Conservation (phyloP, 2,113 vertebrate species). For the Platichthys stellatus region DNA sequence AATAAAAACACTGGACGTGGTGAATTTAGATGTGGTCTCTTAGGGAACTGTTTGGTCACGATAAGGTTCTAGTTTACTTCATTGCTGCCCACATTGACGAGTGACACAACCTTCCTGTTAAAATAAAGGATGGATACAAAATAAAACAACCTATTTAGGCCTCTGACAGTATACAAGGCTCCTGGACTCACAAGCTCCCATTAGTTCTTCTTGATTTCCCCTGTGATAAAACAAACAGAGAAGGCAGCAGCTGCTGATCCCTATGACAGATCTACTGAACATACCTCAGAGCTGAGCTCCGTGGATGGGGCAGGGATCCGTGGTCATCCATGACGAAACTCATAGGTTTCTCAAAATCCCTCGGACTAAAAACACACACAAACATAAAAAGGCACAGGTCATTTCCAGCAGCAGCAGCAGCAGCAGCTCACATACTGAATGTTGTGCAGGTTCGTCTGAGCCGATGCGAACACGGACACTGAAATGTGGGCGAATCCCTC, state of each 20-base stretch:
- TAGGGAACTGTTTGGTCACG: no score
- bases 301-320: constrained; percentile 66
- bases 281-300: constrained; percentile 76
- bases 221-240: background rate
- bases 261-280: constrained; percentile 26
- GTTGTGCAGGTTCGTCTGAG: no score
- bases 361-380: constrained; percentile 58
- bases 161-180: no score
- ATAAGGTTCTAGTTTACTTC: no score
- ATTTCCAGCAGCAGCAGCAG: background rate
- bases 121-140: background rate
- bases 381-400: constrained; percentile 58
- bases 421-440: no score
- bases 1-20: no score
- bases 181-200: background rate
- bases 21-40: no score
- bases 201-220: background rate
- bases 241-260: constrained; percentile 6
- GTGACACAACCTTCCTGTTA: no score
- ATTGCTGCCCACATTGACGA: no score
- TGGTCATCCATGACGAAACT: constrained; percentile 80
- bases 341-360: constrained; percentile 65
- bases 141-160: background rate
- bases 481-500: constrained; percentile 70
- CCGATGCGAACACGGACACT: constrained; percentile 11